phyloP scores from a whole-genome alignment of 2,888 invertebrate genomes.

The Hofmannophila pseudospretella region DNA sequence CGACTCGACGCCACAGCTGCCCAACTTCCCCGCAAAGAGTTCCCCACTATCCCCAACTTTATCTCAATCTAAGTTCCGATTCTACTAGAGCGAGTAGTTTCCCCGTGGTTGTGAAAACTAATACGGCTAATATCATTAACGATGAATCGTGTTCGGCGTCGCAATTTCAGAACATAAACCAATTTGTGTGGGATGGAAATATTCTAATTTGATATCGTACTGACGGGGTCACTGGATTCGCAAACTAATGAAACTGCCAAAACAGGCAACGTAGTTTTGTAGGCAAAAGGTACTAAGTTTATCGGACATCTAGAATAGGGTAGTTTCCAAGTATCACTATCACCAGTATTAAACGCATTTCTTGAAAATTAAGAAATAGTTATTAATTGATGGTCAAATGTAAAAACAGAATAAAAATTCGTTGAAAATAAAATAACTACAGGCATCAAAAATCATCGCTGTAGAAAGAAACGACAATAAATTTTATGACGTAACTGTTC shows the following conservation, averaged over 20 bases:
- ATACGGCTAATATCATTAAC: conserved; percentile 45
- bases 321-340: too few relatives aligned
- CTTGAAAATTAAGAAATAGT: too few relatives aligned
- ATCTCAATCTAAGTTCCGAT: conserved; percentile 68
- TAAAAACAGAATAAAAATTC: too few relatives aligned
- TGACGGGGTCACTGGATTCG: background rate
- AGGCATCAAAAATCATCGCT: too few relatives aligned
- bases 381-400: too few relatives aligned
- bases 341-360: too few relatives aligned
- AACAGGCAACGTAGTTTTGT: too few relatives aligned
- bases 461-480: too few relatives aligned
- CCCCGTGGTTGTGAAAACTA: conserved; percentile 48
- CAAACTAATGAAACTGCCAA: background rate
- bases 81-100: conserved; percentile 42
- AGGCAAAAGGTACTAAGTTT: too few relatives aligned
- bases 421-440: too few relatives aligned
- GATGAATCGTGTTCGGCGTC: conserved; percentile 18
- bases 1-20: conserved; percentile 63
- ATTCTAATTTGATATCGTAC: background rate
- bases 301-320: too few relatives aligned
- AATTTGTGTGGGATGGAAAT: background rate
- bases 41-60: conserved; percentile 60
- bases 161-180: background rate
- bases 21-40: conserved; percentile 58
- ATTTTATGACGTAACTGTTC: too few relatives aligned